These are phyloP conservation scores for Dascyllus trimaculatus DNA, from an alignment of 2,113 vertebrate species.

Conservation along the genomic window DNA sequence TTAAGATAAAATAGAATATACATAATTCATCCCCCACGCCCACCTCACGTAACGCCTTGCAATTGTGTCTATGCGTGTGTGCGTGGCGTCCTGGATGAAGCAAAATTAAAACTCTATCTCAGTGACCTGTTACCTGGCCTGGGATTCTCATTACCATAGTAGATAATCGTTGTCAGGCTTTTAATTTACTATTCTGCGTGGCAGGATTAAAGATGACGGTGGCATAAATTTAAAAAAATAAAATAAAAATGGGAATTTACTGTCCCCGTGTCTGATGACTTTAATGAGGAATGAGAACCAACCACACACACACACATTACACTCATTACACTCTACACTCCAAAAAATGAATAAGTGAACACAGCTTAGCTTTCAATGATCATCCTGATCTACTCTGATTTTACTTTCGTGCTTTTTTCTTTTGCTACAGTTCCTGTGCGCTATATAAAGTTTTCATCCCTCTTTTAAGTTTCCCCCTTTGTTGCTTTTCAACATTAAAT, in stretches of 20 bases:
- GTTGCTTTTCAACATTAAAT: too few species aligned
- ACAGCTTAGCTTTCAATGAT: neutral
- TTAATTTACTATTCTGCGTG: slow-evolving; percentile 67
- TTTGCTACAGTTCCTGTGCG: neutral
- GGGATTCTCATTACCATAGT: slow-evolving; percentile 60
- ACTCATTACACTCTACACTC: too few species aligned
- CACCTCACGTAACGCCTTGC: slow-evolving; percentile 32
- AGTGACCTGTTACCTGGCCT: slow-evolving; percentile 45
- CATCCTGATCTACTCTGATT: neutral
- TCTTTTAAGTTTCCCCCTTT: too few species aligned
- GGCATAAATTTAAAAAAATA: neutral
- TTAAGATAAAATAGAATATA: slow-evolving; percentile 66
- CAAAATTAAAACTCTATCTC: slow-evolving; percentile 67
- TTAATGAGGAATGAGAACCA: slow-evolving; percentile 37
- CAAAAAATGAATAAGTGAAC: too few species aligned
- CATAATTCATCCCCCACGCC: slow-evolving; percentile 65
- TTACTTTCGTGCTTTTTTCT: neutral
- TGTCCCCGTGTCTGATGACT: neutral
- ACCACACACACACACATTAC: too few species aligned
- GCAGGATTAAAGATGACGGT: slow-evolving; percentile 26
- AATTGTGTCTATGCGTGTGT: slow-evolving; percentile 24
- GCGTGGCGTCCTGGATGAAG: slow-evolving; percentile 48
- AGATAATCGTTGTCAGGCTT: slow-evolving; percentile 62
- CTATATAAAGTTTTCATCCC: too few species aligned
- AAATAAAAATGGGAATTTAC: slow-evolving; percentile 6